Percentiles rank a stretch among this genome's conserved stretches.
phyloP scores from a whole-genome alignment of 2,888 invertebrate genomes.

The Micropterix aruncella region DNA sequence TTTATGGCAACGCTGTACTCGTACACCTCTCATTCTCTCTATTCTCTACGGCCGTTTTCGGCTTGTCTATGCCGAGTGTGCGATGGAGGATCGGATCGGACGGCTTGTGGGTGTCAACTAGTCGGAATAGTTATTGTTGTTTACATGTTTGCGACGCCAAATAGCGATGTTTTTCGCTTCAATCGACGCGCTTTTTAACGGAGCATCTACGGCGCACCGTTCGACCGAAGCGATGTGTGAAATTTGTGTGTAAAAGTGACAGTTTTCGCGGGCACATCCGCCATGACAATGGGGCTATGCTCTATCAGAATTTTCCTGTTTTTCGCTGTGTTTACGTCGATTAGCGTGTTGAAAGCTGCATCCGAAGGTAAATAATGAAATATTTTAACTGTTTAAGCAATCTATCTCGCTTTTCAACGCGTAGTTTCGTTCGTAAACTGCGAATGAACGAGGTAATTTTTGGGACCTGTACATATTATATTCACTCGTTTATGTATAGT shows the following conservation, averaged over 20 bases:
- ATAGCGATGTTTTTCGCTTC: not conserved
- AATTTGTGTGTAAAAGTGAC: not conserved
- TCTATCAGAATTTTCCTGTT: slow-evolving; percentile 14
- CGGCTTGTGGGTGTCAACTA: slow-evolving; percentile 40
- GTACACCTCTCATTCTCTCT: too few relatives aligned
- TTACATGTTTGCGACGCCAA: not conserved
- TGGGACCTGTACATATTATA: too few relatives aligned
- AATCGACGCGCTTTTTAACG: too few relatives aligned
- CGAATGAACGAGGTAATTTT: too few relatives aligned
- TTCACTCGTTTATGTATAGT: too few relatives aligned
- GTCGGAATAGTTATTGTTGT: slow-evolving; percentile 7
- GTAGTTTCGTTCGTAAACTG: too few relatives aligned
- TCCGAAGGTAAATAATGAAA: not conserved
- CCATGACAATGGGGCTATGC: slow-evolving; percentile 36
- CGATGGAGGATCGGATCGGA: too few relatives aligned
- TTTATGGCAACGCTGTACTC: too few relatives aligned
- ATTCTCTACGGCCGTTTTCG: too few relatives aligned
- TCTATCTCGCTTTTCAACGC: too few relatives aligned
- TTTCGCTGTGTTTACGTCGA: not conserved
- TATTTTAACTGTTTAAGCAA: too few relatives aligned
- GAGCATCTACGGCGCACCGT: not conserved
- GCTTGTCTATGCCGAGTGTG: too few relatives aligned
- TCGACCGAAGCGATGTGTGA: not conserved
- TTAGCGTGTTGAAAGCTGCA: not conserved
- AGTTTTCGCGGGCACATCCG: slow-evolving; percentile 23